Evolutionary conservation across 2,797 vertebrate genomes (phyloP).

Genomic region (Dendrocincla tyrannina): DNA sequence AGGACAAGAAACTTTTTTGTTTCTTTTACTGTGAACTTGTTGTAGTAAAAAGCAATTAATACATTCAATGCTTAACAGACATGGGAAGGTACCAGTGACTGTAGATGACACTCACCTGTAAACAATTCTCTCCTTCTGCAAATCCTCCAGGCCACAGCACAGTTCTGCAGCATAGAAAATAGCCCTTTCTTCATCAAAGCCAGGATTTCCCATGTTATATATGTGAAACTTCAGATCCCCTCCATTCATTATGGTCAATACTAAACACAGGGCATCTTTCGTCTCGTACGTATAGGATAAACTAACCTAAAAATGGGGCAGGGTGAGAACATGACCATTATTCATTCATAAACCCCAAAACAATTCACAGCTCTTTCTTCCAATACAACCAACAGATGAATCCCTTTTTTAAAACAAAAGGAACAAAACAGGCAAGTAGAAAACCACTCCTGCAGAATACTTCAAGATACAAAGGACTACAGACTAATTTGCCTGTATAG

Average conservation of each 20-base stretch:
- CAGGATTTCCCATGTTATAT: conserved; percentile 91
- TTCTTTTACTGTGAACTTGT: not conserved
- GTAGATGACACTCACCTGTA: conserved; percentile 81
- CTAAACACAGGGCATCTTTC: conserved; percentile 90
- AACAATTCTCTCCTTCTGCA: conserved; percentile 90
- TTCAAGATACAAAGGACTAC: not conserved
- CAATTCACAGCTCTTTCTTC: not conserved
- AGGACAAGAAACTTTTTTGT: not conserved
- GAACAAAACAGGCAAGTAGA: not conserved
- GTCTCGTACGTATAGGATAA: conserved; percentile 92
- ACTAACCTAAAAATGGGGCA: conserved; percentile 81
- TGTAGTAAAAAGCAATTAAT: not conserved
- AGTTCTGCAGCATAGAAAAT: conserved; percentile 95
- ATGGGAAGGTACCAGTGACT: not conserved
- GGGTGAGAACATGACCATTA: not conserved
- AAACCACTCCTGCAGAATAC: not conserved
- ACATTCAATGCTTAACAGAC: not conserved
- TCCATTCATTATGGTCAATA: conserved; percentile 93
- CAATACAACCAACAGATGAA: not conserved
- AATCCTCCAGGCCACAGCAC: conserved; percentile 90
- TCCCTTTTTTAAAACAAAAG: not conserved
- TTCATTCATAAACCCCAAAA: not conserved
- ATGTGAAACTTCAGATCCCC: conserved; percentile 95
- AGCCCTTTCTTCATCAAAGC: conserved; percentile 90
- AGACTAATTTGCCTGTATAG: not conserved